Evolutionary conservation across 2,797 vertebrate species (phyloP).

Genomic region (Halcyon leucocephala): DNA sequence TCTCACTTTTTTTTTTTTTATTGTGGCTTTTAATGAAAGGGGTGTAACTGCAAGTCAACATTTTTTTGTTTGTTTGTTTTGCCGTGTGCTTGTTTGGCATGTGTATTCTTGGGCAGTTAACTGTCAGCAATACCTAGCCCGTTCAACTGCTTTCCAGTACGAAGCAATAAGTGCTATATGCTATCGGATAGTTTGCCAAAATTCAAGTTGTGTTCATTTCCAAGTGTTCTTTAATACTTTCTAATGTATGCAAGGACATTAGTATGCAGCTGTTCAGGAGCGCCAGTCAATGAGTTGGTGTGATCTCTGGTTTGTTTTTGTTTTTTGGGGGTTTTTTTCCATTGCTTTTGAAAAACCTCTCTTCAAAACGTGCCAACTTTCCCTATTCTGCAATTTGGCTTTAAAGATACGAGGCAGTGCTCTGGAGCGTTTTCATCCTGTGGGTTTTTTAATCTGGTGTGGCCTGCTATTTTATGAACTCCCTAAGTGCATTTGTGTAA

Average conservation of each 20-base stretch:
- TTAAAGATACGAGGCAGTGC: background rate
- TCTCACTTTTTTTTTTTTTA: background rate
- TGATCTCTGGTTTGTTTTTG: background rate
- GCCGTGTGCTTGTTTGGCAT: background rate
- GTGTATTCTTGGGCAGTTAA: background rate
- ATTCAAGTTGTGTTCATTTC: background rate
- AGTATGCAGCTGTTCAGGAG: background rate
- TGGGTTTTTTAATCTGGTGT: background rate
- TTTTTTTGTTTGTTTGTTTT: background rate
- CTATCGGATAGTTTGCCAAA: background rate
- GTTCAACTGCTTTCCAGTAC: background rate
- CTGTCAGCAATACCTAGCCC: background rate
- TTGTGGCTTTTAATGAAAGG: background rate
- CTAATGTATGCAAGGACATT: background rate
- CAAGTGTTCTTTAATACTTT: background rate
- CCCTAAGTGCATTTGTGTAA: slow-evolving; percentile 32
- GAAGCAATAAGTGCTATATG: background rate
- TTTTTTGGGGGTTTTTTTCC: background rate
- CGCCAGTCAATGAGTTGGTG: background rate
- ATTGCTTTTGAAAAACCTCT: background rate
- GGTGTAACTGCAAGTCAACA: background rate
- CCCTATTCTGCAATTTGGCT: background rate
- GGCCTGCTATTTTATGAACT: slow-evolving; percentile 24
- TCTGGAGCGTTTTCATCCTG: background rate
- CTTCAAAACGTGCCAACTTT: background rate